A percentile compares a stretch with the other conserved stretches of the same genome.
Evolutionary conservation across 2,888 invertebrate species (phyloP).

Genomic region (Cheilosia vulpina): DNA sequence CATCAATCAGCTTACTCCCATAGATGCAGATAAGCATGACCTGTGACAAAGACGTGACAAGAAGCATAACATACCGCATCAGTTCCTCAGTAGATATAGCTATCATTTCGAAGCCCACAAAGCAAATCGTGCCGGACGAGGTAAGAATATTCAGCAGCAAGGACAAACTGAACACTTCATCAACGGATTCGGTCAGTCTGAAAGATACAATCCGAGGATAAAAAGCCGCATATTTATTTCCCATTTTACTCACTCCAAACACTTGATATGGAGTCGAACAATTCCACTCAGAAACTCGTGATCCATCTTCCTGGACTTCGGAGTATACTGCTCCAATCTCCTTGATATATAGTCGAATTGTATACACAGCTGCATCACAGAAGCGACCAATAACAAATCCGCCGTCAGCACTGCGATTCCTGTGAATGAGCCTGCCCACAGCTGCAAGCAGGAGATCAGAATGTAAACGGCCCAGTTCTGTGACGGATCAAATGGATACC

Average conservation of each 20-base stretch:
- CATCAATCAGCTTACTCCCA: constrained; percentile 80
- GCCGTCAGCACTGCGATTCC: constrained; percentile 79
- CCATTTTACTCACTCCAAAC: constrained; percentile 77
- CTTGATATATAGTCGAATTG: constrained; percentile 79
- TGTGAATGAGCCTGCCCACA: constrained; percentile 78
- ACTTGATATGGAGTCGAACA: constrained; percentile 78
- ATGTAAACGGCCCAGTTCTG: constrained; percentile 58
- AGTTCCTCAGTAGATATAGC: constrained; percentile 79
- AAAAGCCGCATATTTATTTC: neutral
- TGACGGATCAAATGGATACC: constrained; percentile 79
- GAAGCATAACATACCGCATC: constrained; percentile 79
- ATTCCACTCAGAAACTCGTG: constrained; percentile 76
- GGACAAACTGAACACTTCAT: constrained; percentile 78
- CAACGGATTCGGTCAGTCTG: constrained; percentile 79
- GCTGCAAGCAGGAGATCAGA: constrained; percentile 77
- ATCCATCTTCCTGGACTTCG: constrained; percentile 66
- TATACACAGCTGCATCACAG: constrained; percentile 80
- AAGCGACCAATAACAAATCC: constrained; percentile 79
- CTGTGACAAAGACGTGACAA: constrained; percentile 79
- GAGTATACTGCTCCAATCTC: constrained; percentile 74
- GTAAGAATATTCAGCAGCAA: constrained; percentile 80
- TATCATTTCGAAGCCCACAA: constrained; percentile 81
- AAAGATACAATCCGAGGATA: neutral
- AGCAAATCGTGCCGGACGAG: constrained; percentile 81
- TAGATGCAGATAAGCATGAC: constrained; percentile 81